phyloP scores from a whole-genome alignment of 2,113 vertebrate genomes.

The Oryzias javanicus region DNA sequence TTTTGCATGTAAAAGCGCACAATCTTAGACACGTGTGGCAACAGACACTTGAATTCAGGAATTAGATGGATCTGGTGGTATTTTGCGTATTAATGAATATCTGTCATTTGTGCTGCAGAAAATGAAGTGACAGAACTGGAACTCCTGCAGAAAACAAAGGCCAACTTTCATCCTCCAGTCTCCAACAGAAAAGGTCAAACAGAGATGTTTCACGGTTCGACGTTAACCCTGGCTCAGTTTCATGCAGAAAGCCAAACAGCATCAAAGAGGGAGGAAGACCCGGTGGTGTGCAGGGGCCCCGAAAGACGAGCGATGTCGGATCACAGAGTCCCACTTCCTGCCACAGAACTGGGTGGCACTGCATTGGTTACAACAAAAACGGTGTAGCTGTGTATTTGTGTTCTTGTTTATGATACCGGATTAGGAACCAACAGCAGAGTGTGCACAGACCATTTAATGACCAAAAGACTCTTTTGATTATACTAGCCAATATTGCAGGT shows the following conservation, averaged over 20 bases:
- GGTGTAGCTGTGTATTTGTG: constrained; percentile 37
- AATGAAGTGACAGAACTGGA: constrained; percentile 18
- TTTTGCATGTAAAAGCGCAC: too few species aligned
- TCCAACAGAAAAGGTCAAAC: constrained; percentile 9
- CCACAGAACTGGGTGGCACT: constrained; percentile 75
- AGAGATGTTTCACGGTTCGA: constrained; percentile 12
- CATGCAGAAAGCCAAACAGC: constrained; percentile 16
- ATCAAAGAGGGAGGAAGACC: constrained; percentile 14
- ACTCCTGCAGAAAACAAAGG: constrained; percentile 32
- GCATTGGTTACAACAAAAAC: constrained; percentile 78
- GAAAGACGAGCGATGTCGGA: constrained; percentile 29
- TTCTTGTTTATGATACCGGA: not conserved
- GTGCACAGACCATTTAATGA: too few species aligned
- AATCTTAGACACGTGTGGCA: too few species aligned
- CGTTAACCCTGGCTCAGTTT: constrained; percentile 26
- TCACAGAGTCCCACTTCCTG: constrained; percentile 76
- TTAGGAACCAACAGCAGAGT: too few species aligned
- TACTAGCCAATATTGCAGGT: too few species aligned
- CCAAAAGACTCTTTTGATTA: too few species aligned
- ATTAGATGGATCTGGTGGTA: too few species aligned
- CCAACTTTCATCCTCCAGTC: not conserved
- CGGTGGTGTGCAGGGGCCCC: constrained; percentile 7
- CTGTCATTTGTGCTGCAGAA: constrained; percentile 32
- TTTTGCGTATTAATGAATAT: not conserved
- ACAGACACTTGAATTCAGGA: too few species aligned